These are phyloP conservation scores for Pteromalus puparum DNA, from an alignment of 1,140 invertebrate species.

Conservation along the genomic window DNA sequence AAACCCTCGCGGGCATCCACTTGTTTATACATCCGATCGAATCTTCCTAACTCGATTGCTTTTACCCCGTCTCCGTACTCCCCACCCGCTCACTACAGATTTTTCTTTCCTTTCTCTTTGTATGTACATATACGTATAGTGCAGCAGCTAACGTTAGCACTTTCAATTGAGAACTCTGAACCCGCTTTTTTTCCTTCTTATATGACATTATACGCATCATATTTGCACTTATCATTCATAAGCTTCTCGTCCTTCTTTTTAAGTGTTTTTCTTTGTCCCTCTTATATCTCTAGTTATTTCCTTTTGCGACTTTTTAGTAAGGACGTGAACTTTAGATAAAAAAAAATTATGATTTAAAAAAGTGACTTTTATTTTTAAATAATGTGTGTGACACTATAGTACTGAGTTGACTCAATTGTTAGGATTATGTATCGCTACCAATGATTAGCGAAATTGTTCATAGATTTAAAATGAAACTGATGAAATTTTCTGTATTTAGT, in stretches of 20 bases:
- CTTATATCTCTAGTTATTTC: background rate
- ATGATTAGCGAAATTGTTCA: slow-evolving; percentile 2
- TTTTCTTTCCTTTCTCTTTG: slow-evolving; percentile 23
- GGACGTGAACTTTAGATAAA: background rate
- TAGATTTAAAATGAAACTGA: background rate
- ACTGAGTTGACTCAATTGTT: background rate
- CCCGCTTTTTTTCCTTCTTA: background rate
- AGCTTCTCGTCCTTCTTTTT: background rate
- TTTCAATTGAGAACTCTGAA: slow-evolving; percentile 12
- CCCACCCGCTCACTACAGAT: background rate
- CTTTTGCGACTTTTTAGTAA: background rate
- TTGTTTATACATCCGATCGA: slow-evolving; percentile 66
- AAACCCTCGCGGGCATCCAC: slow-evolving; percentile 60
- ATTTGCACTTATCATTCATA: slow-evolving; percentile 14
- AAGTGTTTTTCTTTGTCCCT: background rate
- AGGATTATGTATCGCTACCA: background rate
- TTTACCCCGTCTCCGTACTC: slow-evolving; percentile 33
- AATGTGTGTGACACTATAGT: background rate
- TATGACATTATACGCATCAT: background rate
- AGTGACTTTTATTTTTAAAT: background rate
- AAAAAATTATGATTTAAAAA: background rate
- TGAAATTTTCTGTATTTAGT: background rate
- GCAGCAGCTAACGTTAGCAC: slow-evolving; percentile 23
- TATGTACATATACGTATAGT: slow-evolving; percentile 9
- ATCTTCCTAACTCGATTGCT: slow-evolving; percentile 68